Percentiles rank a stretch among this genome's conserved stretches.
phyloP scores from a whole-genome alignment of 2,797 vertebrate species.

The Pseudochirops cupreus region DNA sequence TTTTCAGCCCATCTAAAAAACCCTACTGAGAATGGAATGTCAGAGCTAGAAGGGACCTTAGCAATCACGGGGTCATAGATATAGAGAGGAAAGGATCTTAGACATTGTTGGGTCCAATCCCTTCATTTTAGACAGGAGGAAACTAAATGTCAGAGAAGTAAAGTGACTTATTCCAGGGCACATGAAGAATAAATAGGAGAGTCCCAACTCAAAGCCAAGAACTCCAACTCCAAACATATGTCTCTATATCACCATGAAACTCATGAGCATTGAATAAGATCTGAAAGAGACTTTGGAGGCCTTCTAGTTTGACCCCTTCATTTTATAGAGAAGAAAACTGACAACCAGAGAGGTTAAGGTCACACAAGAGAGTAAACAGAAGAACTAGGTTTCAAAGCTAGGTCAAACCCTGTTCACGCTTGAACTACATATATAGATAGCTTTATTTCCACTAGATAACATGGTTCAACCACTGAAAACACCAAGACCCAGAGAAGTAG shows the following conservation, averaged over 20 bases:
- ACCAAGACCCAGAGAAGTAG: background rate
- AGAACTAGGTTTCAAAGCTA: background rate
- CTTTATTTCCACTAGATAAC: background rate
- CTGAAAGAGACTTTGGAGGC: background rate
- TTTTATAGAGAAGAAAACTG: background rate
- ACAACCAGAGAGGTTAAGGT: background rate
- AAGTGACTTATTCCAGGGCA: background rate
- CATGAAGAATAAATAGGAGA: background rate
- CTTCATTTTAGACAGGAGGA: background rate
- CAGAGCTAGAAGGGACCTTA: background rate
- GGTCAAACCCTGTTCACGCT: background rate
- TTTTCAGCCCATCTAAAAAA: background rate
- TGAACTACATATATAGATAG: background rate
- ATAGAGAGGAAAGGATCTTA: background rate
- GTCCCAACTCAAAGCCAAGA: background rate
- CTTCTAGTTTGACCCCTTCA: background rate
- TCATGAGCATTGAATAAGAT: background rate
- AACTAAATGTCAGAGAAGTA: background rate
- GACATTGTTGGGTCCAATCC: background rate
- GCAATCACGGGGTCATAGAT: background rate
- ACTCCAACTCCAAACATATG: background rate
- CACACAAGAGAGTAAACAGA: background rate
- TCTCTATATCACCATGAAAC: background rate
- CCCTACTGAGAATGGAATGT: background rate
- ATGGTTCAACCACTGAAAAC: background rate